Evolutionary conservation across 2,888 invertebrate genomes (phyloP).

Genomic region (Coremacera marginata): DNA sequence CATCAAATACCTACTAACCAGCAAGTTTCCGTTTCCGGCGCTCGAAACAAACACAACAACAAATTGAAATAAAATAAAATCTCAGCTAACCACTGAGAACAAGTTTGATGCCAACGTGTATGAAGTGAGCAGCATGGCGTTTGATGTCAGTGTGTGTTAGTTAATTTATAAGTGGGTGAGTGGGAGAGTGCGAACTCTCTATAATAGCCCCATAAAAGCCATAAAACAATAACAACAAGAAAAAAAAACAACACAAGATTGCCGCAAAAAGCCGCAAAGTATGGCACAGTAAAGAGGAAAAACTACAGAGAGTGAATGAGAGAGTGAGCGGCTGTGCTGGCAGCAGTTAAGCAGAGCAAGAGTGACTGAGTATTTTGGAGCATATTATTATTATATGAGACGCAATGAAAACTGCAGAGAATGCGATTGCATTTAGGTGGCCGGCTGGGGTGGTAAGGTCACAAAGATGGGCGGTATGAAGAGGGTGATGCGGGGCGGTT

Average conservation of each 20-base stretch:
- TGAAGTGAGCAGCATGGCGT: background rate
- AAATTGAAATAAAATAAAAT: background rate
- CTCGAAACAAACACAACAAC: background rate
- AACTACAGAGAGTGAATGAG: background rate
- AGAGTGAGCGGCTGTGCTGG: background rate
- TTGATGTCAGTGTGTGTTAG: background rate
- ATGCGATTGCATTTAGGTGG: no score
- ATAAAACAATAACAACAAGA: background rate
- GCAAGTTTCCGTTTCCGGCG: constrained; percentile 20
- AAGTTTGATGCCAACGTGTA: constrained; percentile 18
- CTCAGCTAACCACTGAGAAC: background rate
- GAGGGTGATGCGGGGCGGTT: no score
- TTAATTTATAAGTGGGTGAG: background rate
- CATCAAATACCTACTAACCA: background rate
- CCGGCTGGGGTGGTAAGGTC: no score
- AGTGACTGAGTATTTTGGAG: no score
- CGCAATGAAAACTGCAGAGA: no score
- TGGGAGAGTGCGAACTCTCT: background rate
- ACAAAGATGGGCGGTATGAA: no score
- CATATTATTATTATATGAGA: no score
- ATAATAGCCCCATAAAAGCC: background rate
- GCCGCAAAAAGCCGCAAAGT: constrained; percentile 20
- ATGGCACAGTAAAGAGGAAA: background rate
- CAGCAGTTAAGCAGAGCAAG: background rate
- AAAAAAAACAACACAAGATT: background rate